Base-by-base conservation (phyloP, 2,888 invertebrate species). In the Drosophila atroscutellata region DNA sequence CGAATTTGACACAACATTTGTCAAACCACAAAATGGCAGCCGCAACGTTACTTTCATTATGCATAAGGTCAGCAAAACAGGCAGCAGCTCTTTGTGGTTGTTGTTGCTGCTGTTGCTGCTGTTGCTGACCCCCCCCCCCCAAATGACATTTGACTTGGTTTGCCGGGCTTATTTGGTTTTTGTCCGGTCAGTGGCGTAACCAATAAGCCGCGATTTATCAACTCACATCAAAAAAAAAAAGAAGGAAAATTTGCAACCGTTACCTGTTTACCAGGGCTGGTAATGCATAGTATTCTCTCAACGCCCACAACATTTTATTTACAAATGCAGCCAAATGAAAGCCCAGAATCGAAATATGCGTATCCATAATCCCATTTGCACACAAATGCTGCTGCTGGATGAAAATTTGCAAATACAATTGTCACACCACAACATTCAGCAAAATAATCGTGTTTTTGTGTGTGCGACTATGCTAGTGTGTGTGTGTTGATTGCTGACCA, bases 21-120 rank as follows among this genome's bases (percentile, higher is more conserved):
- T 90, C 90, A 87, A 87, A 89, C 87, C 87, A 74, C 87, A 87
- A 90, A 87, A 87, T 87, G 90, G 86, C 82, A 78, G 80, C 86
- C 86, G 72, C 91, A 90, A 81, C 77, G 86, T 90, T 88, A 84
- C 86, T 83, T 89, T 89, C 90, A 90, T 90, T 89, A 89, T 90
- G 88, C 88, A 78, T 77, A 82, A 80, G 89, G 89, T 82, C 84
- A 77, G 85, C 72, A 75, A 78, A 84, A 42, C 60, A 57, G 67
- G 18, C 59, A 67, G 37, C 50, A 52, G 36, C 59, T 59, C 39
- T 52, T 51, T 63, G 50, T 34, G 55, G 50, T 47, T 52, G 61
- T 61, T 73, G 62, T 58, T 66, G 54, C 18, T 66, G 50, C 37
- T 59, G 51, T 20, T 30, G 51, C 24, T 50, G 42, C 59, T 59